Conservation (phyloP, 1,140 invertebrate genomes). For the Physella acuta region DNA sequence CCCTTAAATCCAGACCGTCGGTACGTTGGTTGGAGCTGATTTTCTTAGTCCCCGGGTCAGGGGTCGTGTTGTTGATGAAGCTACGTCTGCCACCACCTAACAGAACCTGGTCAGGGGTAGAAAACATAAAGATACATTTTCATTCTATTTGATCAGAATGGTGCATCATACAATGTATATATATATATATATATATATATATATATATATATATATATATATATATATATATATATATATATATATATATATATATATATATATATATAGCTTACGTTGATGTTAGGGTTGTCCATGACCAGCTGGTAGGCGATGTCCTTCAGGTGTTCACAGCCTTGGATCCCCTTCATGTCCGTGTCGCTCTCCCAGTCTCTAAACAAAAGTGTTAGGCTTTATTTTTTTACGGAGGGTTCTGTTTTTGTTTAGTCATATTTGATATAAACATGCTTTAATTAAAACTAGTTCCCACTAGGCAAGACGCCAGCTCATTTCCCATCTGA, state of each 20-base stretch:
- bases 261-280: constrained; percentile 36
- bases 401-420: too few species aligned
- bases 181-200: too few species aligned
- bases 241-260: neutral
- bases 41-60: constrained; percentile 38
- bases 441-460: too few species aligned
- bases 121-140: too few species aligned
- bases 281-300: constrained; percentile 42
- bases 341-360: constrained; percentile 38
- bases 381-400: too few species aligned
- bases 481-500: too few species aligned
- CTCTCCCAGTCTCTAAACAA: constrained; percentile 54
- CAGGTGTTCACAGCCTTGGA: constrained; percentile 48
- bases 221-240: neutral
- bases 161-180: neutral
- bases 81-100: constrained; percentile 49
- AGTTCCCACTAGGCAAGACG: too few species aligned
- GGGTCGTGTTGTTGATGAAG: constrained; percentile 45
- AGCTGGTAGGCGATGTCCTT: constrained; percentile 61
- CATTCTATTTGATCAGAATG: too few species aligned
- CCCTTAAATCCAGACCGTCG: constrained; percentile 36
- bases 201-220: neutral
- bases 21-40: constrained; percentile 24
- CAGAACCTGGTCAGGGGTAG: constrained; percentile 52
- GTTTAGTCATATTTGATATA: too few species aligned